These are phyloP conservation scores for Pseudococcus viburni DNA, from an alignment of 2,888 invertebrate genomes.

Conservation along the genomic window DNA sequence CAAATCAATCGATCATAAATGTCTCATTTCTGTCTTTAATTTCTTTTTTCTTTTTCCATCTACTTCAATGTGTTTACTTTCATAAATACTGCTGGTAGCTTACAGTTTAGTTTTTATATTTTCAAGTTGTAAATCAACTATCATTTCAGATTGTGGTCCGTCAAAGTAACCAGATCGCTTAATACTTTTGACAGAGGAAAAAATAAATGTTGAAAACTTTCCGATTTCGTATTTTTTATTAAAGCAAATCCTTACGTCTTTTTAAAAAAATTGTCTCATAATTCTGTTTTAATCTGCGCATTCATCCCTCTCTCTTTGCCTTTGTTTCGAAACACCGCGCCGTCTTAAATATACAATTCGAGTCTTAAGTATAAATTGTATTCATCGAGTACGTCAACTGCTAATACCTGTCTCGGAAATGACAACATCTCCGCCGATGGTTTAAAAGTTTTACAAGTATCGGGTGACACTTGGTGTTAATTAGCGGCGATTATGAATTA, in stretches of 20 bases:
- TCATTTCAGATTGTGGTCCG: neutral
- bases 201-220: neutral
- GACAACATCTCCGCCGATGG: neutral
- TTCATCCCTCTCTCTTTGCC: neutral
- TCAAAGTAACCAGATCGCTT: neutral
- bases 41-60: too few relatives aligned
- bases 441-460: slow-evolving; percentile 13
- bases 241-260: neutral
- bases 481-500: slow-evolving; percentile 48
- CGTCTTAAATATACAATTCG: neutral
- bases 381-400: neutral
- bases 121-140: too few relatives aligned
- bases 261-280: neutral
- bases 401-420: neutral
- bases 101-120: too few relatives aligned
- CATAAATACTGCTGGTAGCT: too few relatives aligned
- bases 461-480: neutral
- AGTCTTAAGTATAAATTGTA: neutral
- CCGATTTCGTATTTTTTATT: neutral
- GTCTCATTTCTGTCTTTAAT: too few relatives aligned
- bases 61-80: too few relatives aligned
- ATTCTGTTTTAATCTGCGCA: neutral
- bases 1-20: too few relatives aligned
- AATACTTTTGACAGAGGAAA: neutral
- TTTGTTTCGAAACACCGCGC: neutral